Conservation (phyloP, 2,797 vertebrate genomes). For the Pseudomugil gertrudae region DNA sequence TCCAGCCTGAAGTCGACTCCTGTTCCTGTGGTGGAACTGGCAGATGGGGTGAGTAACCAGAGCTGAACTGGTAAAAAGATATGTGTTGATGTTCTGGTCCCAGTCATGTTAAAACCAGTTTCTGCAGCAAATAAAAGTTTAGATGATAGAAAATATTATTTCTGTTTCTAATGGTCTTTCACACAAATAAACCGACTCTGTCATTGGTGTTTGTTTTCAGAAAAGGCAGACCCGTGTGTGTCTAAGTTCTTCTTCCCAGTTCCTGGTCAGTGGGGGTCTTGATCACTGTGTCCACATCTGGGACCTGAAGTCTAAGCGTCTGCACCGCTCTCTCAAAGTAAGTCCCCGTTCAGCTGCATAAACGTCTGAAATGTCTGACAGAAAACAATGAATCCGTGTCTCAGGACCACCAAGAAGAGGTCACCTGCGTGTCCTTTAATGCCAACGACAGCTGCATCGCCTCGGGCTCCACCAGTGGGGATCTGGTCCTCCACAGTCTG, state of each 20-base stretch:
- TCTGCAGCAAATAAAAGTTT: too few species aligned
- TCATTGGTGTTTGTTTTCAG: slow-evolving; percentile 65
- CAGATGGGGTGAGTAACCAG: slow-evolving; percentile 89
- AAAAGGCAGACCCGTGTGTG: slow-evolving; percentile 92
- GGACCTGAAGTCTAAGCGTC: slow-evolving; percentile 93
- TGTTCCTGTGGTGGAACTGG: slow-evolving; percentile 90
- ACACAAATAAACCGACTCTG: too few species aligned
- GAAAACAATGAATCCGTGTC: background rate
- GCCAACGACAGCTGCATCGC: slow-evolving; percentile 90
- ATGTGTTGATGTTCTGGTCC: background rate
- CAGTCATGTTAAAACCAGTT: background rate
- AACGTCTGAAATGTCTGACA: background rate
- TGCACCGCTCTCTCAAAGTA: slow-evolving; percentile 92
- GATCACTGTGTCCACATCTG: slow-evolving; percentile 93
- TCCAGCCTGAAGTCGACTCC: slow-evolving; percentile 91
- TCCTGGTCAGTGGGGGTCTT: slow-evolving; percentile 91
- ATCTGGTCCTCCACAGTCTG: slow-evolving; percentile 93
- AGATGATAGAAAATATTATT: too few species aligned
- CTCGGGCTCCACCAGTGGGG: slow-evolving; percentile 94
- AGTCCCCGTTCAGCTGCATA: background rate
- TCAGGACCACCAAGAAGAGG: slow-evolving; percentile 94
- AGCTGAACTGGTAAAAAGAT: too few species aligned
- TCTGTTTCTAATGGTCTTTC: background rate
- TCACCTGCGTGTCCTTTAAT: slow-evolving; percentile 92
- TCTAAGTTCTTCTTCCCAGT: slow-evolving; percentile 89